Evolutionary conservation across 2,888 invertebrate species (phyloP).

Genomic region (Melangyna quadrimaculata): DNA sequence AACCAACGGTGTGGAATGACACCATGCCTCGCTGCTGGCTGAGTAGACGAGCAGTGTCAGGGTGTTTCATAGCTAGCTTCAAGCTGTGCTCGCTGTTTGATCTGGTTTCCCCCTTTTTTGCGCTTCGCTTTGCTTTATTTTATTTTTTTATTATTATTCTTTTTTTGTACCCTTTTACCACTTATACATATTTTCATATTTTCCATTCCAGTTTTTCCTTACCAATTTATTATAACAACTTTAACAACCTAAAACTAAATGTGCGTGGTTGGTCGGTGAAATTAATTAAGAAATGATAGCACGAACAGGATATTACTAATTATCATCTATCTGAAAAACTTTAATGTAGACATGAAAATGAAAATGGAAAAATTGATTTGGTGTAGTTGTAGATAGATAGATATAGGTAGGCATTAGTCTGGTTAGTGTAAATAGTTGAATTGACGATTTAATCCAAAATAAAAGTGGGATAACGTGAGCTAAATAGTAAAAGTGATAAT

Average conservation of each 20-base stretch:
- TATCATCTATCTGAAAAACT: conserved; percentile 32
- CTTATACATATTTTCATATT: not conserved
- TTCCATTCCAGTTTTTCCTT: not conserved
- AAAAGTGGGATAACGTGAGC: not conserved
- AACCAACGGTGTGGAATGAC: conserved; percentile 55
- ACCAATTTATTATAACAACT: not conserved
- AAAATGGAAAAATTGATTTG: conserved; percentile 55
- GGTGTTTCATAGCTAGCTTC: not conserved
- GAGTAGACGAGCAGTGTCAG: not conserved
- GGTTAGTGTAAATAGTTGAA: not conserved
- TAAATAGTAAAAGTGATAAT: conserved; percentile 25
- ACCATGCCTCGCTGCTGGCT: conserved; percentile 42
- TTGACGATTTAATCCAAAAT: conserved; percentile 35
- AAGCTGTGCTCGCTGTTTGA: conserved; percentile 29
- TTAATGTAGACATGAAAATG: conserved; percentile 13
- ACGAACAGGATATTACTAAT: conserved; percentile 54
- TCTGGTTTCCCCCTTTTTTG: conserved; percentile 23
- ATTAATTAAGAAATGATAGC: conserved; percentile 59
- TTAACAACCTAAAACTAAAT: not conserved
- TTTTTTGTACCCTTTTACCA: not conserved
- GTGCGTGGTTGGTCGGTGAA: conserved; percentile 23
- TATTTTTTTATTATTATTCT: not conserved
- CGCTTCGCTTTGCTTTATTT: not conserved
- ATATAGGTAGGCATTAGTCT: not conserved
- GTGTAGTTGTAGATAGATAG: not conserved